These are phyloP conservation scores for Aethes cnicana DNA, from an alignment of 2,888 invertebrate species.

Conservation along the genomic window DNA sequence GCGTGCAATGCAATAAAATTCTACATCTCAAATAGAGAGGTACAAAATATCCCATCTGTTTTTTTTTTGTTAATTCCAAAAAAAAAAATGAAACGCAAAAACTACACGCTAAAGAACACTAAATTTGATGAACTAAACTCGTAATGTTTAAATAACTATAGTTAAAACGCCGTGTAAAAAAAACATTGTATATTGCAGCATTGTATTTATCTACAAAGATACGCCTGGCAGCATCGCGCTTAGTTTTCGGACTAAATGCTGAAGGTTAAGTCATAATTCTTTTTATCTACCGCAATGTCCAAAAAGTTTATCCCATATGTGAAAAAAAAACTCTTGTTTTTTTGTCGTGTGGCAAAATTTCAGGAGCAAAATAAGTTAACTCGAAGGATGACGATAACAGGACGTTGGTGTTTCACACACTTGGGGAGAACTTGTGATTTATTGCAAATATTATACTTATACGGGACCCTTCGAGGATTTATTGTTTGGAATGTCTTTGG, in stretches of 20 bases:
- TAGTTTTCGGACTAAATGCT: slow-evolving; percentile 1
- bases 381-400: slow-evolving; percentile 29
- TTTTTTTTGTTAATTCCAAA: too few species aligned
- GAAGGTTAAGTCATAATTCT: slow-evolving; percentile 29
- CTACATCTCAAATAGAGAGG: too few species aligned
- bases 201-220: slow-evolving; percentile 8
- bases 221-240: neutral
- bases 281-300: slow-evolving; percentile 28
- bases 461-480: slow-evolving; percentile 30
- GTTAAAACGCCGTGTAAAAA: too few species aligned
- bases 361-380: slow-evolving; percentile 27
- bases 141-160: too few species aligned
- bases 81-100: too few species aligned
- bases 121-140: too few species aligned
- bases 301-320: slow-evolving; percentile 28
- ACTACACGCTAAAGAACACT: too few species aligned
- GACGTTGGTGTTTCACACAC: slow-evolving; percentile 31
- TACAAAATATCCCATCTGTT: too few species aligned
- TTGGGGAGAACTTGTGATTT: slow-evolving; percentile 28
- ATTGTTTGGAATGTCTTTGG: slow-evolving; percentile 29
- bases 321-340: slow-evolving; percentile 26
- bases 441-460: slow-evolving; percentile 30
- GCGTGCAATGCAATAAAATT: slow-evolving; percentile 8
- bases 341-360: slow-evolving; percentile 20
- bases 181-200: too few species aligned